phyloP scores from a whole-genome alignment of 2,888 invertebrate species.

The Mamestra brassicae region DNA sequence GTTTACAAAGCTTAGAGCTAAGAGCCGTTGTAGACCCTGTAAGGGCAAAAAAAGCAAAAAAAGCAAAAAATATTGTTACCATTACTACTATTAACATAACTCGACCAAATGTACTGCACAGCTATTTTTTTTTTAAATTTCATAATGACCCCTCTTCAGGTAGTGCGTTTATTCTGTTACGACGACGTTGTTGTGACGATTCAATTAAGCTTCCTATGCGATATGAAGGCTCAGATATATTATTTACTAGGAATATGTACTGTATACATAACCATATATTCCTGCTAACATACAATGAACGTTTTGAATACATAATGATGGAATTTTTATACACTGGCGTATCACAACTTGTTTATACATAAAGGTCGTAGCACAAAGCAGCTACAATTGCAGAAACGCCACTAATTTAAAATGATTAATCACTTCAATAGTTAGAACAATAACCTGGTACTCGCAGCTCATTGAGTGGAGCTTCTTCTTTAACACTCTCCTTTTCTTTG shows the following conservation, averaged over 20 bases:
- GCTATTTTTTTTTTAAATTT: not conserved
- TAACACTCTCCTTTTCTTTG: constrained; percentile 71
- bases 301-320: constrained; percentile 24
- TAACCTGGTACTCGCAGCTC: constrained; percentile 74
- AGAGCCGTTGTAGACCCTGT: too few relatives aligned
- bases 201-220: not conserved
- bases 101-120: too few relatives aligned
- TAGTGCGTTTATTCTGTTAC: too few relatives aligned
- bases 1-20: too few relatives aligned
- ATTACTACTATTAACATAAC: too few relatives aligned
- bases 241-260: not conserved
- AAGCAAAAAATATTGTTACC: too few relatives aligned
- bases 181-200: not conserved
- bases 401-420: not conserved
- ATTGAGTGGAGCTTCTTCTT: constrained; percentile 78
- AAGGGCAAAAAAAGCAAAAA: too few relatives aligned
- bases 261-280: not conserved
- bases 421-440: constrained; percentile 72
- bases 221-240: constrained; percentile 16
- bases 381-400: constrained; percentile 11
- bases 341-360: not conserved
- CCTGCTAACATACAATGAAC: not conserved
- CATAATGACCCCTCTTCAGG: too few relatives aligned
- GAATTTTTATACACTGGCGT: not conserved
- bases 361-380: constrained; percentile 13